Base-by-base conservation (phyloP, 2,888 invertebrate genomes). In the Elysia crispata region DNA sequence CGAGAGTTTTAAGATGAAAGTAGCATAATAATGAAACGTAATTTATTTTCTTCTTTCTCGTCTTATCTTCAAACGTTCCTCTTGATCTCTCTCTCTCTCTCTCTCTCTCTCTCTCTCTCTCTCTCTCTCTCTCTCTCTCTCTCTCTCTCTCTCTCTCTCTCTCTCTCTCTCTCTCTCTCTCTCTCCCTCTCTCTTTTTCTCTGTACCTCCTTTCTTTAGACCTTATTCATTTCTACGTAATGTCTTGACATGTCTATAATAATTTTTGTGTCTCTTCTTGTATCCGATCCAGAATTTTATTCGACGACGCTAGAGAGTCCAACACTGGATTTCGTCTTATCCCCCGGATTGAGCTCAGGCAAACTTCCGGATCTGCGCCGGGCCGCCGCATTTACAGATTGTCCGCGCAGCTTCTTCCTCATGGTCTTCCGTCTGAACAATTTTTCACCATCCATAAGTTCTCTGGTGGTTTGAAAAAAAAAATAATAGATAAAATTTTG, bases 391-490 rank as follows among this genome's bases (percentile, higher is more conserved):
- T 79, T 66, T 41, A 33, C 31, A 13, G 79, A 79, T 69, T 74
- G 67, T 25, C 67, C 67, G 57, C 79, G 74, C 75, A 79, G 75
- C 60, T 79, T 79, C 41, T 69, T 75, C n/a, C 79, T 72, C 31
- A 79, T 79, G 54, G 75, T 25, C 75, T 79, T 79, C 20, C 79
- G 67, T 6, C 79, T 74, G 69, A 79, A 79, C 30, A 79, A 67
- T 72, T 79, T 79, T 67, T 79, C 79, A 41, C 79, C 79, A 41
- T 79, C 79, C 57, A 79, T 79, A 62, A 79, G 67, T 23, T 79
- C 79, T 60, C 79, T 79, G 69, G 0, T 30, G 15, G 60, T n/a
- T 25, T 41, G 3, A 41, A 41, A 11, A 11, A 3, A 41, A 41
- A 41, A 41, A n/a, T n/a, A 41, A 41, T 41, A 6, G 11, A 41